Evolutionary conservation across 2,797 vertebrate species (phyloP).

Genomic region (Hylomyscus alleni): DNA sequence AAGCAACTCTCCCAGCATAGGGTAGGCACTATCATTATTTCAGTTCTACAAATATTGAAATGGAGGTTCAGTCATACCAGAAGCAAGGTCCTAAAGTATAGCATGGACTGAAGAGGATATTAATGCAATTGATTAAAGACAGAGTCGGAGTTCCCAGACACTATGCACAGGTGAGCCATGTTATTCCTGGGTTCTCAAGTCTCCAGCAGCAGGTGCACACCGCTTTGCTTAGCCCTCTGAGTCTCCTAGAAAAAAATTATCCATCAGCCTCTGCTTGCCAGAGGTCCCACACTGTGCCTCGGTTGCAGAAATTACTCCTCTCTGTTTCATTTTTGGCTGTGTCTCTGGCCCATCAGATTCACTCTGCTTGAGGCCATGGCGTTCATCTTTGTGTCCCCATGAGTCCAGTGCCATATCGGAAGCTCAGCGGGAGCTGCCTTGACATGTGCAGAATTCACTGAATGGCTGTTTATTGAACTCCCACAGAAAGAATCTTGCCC

Average conservation of each 20-base stretch:
- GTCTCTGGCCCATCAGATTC: conserved; percentile 29
- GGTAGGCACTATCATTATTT: not conserved
- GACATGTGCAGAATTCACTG: conserved; percentile 54
- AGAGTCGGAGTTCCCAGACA: not conserved
- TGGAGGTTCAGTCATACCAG: not conserved
- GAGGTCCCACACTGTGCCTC: not conserved
- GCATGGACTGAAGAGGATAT: not conserved
- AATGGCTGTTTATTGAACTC: conserved; percentile 75
- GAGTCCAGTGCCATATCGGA: conserved; percentile 12
- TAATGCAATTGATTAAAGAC: not conserved
- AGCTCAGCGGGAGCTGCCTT: conserved; percentile 55
- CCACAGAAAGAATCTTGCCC: conserved; percentile 62
- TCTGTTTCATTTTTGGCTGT: conserved; percentile 41
- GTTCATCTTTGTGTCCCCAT: conserved; percentile 56
- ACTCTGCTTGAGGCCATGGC: conserved; percentile 54
- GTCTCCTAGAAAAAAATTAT: not conserved
- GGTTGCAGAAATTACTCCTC: conserved; percentile 60
- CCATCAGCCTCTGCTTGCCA: conserved; percentile 35
- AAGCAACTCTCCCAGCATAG: not conserved
- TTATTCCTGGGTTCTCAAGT: not conserved
- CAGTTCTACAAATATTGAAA: not conserved
- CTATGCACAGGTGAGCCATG: accelerated
- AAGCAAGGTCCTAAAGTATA: not conserved
- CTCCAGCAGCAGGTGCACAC: not conserved
- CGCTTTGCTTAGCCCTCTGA: not conserved